Base-by-base conservation (phyloP, 2,888 invertebrate genomes). In the Amorpha juglandis region DNA sequence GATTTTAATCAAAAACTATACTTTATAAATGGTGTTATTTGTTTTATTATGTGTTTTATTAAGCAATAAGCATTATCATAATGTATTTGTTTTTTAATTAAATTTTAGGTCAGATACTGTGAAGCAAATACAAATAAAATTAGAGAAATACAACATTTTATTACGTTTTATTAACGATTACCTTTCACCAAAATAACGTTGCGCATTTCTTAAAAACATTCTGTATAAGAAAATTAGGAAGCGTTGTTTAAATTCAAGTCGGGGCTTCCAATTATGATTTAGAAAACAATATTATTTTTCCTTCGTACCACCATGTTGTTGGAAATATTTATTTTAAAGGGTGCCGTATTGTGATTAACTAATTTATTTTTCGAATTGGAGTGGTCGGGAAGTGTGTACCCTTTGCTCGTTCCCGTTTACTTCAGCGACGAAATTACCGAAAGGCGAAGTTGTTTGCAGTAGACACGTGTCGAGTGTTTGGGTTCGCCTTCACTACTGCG, bases 381-480 rank as follows among this genome's bases (percentile, higher is more conserved):
- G 82, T 78, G 79, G 75, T 69, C 70, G 77, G 77, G 74, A 73
- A 81, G 84, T 79, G 79, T 58, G 42, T 77, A 75, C 75, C 78
- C 78, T 58, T 50, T 75, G 78, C 79, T 79, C 80, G 71, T 79
- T 79, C 75, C 79, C 78, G 74, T 78, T 81, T 58, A 79, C 74
- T 69, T 73, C 74, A 68, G 64, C 71, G 76, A 74, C 74, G 77
- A 81, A 83, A 80, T 83, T 80, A 78, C 78, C 78, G 74, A 66
- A 76, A 73, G 77, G 78, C 77, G 70, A 73, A 72, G 73, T 76
- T 86, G 82, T 89, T 88, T 87, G 81, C 82, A 74, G 76, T 77
- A 79, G 75, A 77, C 75, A 80, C 85, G 79, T 81, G 83, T 82
- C 70, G 79, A 88, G 87, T 84, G 83, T 83, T 85, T 78, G 79